A percentile compares a stretch with the other conserved stretches of the same genome.
Conservation (phyloP, 2,797 vertebrate genomes). For the Varecia variegata region DNA sequence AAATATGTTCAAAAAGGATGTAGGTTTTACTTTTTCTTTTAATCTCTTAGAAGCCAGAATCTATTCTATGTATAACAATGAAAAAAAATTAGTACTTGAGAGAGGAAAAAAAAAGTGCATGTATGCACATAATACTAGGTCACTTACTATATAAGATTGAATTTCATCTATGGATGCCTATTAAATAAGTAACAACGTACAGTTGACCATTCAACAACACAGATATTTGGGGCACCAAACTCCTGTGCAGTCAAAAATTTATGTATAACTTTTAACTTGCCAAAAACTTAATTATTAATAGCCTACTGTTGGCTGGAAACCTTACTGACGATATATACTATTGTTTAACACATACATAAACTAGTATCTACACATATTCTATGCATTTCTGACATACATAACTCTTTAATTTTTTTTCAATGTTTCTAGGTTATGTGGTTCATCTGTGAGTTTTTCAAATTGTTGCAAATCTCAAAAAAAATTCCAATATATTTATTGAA, state of each 20-base stretch:
- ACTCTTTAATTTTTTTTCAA: not conserved
- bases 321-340: not conserved
- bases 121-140: not conserved
- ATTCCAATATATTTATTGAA: not conserved
- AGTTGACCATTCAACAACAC: not conserved
- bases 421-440: not conserved
- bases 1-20: not conserved
- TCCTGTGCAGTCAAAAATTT: not conserved
- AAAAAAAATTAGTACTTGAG: not conserved
- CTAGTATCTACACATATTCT: not conserved
- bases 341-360: not conserved
- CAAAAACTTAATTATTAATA: not conserved
- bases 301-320: not conserved
- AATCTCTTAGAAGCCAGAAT: not conserved
- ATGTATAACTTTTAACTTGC: not conserved
- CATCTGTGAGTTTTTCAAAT: not conserved
- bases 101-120: not conserved
- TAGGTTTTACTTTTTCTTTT: not conserved
- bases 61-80: not conserved
- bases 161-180: not conserved
- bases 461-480: not conserved
- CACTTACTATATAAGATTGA: not conserved
- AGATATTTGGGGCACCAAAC: not conserved
- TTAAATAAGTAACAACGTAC: not conserved
- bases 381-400: not conserved